Base-by-base conservation (phyloP, 2,888 invertebrate species). In the Archips crataeganus region DNA sequence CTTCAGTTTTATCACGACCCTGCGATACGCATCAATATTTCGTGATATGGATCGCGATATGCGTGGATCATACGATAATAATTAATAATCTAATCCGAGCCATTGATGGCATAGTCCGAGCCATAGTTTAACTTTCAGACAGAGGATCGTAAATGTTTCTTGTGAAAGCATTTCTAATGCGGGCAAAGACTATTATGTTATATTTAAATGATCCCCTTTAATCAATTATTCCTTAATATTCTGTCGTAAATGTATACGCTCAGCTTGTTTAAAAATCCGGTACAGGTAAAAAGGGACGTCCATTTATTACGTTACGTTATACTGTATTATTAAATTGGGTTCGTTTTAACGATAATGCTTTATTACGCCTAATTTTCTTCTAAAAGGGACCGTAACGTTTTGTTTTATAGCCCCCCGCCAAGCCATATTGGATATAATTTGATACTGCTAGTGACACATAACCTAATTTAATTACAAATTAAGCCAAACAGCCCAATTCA, bases 341-440 rank as follows among this genome's bases (percentile, higher is more conserved):
- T 32, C 57, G 32, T 57, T 57, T 57, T 57, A 57, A 32, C 23
- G 32, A 57, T 57, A 57, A 57, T 57, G 57, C 57, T 57, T 57
- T 57, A 57, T 57, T 57, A 57, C 32, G 57, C 32, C 57, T 32
- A 57, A 57, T 57, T 57, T 57, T 57, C 11, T 32, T 57, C 57
- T 57, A 57, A 47, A 47, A 63, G 13, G 63, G 47, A 13, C 63
- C 62, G 32, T 63, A 47, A 63, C 32, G 32, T 47, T 39, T 47
- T 47, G 45, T 63, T 63, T 63, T 63, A 63, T 63, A 8, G 32
- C 45, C 47, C 63, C 13, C 63, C 32, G 36, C 11, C 3, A 47
- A 47, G 63, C 47, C 47, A 47, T 63, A 62, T 62, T 45, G 47
- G 63, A 47, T 63, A n/a, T 63, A 63, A 63, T 63, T 63, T 63